A percentile compares a stretch with the other conserved stretches of the same genome.
These are phyloP conservation scores for Cantharis nigra DNA, from an alignment of 2,888 invertebrate species.

Conservation along the genomic window DNA sequence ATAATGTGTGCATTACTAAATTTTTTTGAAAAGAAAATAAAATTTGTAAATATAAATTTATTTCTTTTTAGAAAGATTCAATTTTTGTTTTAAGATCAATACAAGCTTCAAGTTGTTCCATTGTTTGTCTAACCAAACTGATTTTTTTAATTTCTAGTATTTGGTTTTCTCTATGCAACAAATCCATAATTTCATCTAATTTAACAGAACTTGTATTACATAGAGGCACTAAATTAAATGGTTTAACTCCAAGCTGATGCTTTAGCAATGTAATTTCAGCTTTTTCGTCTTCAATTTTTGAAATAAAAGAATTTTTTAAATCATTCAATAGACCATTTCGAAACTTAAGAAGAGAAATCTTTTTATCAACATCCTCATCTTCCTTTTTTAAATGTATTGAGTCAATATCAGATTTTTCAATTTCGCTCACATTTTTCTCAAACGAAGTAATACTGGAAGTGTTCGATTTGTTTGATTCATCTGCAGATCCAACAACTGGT, in stretches of 20 bases:
- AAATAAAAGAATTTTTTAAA: slow-evolving; percentile 70
- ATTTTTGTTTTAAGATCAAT: slow-evolving; percentile 50
- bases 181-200: slow-evolving; percentile 50
- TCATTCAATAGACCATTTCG: slow-evolving; percentile 69
- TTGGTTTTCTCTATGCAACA: slow-evolving; percentile 54
- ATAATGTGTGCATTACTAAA: not conserved
- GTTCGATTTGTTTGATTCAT: slow-evolving; percentile 15
- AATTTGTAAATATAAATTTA: not conserved
- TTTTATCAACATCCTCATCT: slow-evolving; percentile 32
- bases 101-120: slow-evolving; percentile 54
- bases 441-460: slow-evolving; percentile 11
- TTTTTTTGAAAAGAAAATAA: not conserved
- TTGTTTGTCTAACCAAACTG: slow-evolving; percentile 53
- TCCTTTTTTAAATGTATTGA: slow-evolving; percentile 8
- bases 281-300: slow-evolving; percentile 73
- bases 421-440: slow-evolving; percentile 26
- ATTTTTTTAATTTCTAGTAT: slow-evolving; percentile 55
- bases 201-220: slow-evolving; percentile 35
- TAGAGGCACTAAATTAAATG: slow-evolving; percentile 3
- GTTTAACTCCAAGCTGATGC: slow-evolving; percentile 33
- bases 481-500: slow-evolving; percentile 5
- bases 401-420: slow-evolving; percentile 10
- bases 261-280: slow-evolving; percentile 64
- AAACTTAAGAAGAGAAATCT: slow-evolving; percentile 63
- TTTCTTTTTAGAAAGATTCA: slow-evolving; percentile 6